Base-by-base conservation (phyloP, 2,797 vertebrate species). In the Tolypeutes matacus region DNA sequence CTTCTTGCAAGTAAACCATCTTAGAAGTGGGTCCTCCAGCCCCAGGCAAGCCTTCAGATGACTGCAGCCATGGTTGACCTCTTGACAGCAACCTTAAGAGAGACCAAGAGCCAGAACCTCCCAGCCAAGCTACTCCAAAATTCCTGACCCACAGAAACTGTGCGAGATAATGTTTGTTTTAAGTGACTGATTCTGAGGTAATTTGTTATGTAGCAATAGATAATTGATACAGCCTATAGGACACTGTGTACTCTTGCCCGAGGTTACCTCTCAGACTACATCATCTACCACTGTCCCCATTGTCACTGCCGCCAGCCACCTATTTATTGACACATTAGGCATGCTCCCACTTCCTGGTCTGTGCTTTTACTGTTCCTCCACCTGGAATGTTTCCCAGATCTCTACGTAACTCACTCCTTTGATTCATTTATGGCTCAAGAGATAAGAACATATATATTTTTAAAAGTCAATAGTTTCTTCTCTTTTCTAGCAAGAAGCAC, bases 131-230 rank as follows among this genome's bases (percentile, higher is more conserved):
- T 86, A 65, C 31, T 86, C 69, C 92, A 80, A 91, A 94, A 58
- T 82, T 87, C 39, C 31, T 90, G 73, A 78, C 69, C 21, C 87
- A 92, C 70, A 95, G 92, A 89, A 34, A 92, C 18, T 89, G 5
- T 89, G 9, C 83, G 77, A 93, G 23, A 76, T 91, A 95, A 85
- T 58, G 91, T 27, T 58, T 77, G 49, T n/a, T 82, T 90, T 88
- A 84, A 94, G 12, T 87, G 82, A 56, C 64, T 94, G 72, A 91
- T 86, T 92, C 89, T 91, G 70, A 95, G 88, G 36, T 86, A 89
- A 94, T 89, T 91, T 80, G 27, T 92, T 95, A 86, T 58, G 2
- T 4, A 90, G 34, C 58, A 87, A 72, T 73, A 93, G 53, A 89
- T 85, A 95, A 92, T 14, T 87, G 60, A 89, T 76, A 20, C 64